phyloP scores from a whole-genome alignment of 2,113 vertebrate genomes.

The Eclectus roratus region DNA sequence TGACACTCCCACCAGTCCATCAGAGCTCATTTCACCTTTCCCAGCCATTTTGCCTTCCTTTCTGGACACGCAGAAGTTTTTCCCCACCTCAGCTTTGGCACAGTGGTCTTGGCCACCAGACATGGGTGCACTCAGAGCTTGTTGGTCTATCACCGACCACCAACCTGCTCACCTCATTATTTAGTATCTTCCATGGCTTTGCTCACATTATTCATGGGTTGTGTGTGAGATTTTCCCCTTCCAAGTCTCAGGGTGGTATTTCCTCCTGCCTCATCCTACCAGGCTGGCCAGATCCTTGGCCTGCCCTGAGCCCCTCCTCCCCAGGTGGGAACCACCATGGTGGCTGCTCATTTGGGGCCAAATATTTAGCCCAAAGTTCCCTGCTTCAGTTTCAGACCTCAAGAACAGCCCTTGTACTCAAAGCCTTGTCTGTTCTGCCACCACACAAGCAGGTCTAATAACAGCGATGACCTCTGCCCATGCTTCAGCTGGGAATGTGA shows the following conservation, averaged over 20 bases:
- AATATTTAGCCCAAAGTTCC: background rate
- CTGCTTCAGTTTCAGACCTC: background rate
- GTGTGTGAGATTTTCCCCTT: background rate
- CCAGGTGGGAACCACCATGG: rapidly evolving
- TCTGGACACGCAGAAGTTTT: background rate
- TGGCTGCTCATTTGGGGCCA: rapidly evolving
- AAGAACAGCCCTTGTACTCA: rapidly evolving
- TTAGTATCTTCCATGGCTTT: background rate
- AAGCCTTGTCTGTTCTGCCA: rapidly evolving
- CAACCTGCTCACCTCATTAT: background rate
- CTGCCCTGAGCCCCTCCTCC: background rate
- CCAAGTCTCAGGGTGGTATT: background rate
- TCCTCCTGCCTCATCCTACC: too few relatives aligned
- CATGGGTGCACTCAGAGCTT: rapidly evolving
- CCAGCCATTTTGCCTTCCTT: background rate
- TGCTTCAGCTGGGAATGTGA: rapidly evolving
- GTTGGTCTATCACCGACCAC: rapidly evolving
- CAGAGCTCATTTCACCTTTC: background rate
- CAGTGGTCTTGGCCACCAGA: background rate
- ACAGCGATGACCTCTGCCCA: background rate
- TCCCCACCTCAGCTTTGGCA: too few relatives aligned
- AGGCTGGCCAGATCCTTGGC: background rate
- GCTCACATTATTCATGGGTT: background rate
- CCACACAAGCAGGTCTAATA: rapidly evolving
- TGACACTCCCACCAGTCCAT: too few relatives aligned